phyloP scores from a whole-genome alignment of 2,797 vertebrate genomes.

The Cryptoprocta ferox region DNA sequence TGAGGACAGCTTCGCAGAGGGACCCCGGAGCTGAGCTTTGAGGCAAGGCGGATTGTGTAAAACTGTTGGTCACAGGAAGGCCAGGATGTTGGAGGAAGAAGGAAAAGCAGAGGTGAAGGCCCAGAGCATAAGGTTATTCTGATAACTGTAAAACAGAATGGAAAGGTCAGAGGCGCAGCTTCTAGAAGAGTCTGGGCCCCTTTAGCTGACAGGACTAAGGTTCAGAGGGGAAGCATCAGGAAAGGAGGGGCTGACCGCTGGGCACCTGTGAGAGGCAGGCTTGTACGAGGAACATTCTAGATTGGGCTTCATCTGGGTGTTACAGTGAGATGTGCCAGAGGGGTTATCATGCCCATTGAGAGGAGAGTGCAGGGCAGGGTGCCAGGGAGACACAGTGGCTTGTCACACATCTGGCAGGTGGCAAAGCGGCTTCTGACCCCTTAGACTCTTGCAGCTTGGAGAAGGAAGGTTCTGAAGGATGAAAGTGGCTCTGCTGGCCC shows the following conservation, averaged over 20 bases:
- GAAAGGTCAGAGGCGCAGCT: background rate
- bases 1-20: background rate
- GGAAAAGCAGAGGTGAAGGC: background rate
- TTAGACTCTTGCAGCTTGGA: background rate
- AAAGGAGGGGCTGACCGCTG: background rate
- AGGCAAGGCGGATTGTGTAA: background rate
- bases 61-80: background rate
- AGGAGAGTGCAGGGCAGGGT: background rate
- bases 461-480: background rate
- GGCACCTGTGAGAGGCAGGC: background rate
- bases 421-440: background rate
- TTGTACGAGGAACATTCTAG: background rate
- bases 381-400: background rate
- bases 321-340: too few relatives aligned
- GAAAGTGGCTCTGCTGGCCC: background rate
- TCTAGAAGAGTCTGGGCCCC: background rate
- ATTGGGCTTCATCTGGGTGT: background rate
- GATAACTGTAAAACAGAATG: background rate
- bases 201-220: background rate
- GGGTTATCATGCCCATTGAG: background rate
- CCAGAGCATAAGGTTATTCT: too few relatives aligned
- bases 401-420: background rate
- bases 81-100: background rate
- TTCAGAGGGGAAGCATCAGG: background rate
- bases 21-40: background rate